These are phyloP conservation scores for Zosterops pallidus DNA, from an alignment of 2,113 vertebrate genomes.

Conservation along the genomic window DNA sequence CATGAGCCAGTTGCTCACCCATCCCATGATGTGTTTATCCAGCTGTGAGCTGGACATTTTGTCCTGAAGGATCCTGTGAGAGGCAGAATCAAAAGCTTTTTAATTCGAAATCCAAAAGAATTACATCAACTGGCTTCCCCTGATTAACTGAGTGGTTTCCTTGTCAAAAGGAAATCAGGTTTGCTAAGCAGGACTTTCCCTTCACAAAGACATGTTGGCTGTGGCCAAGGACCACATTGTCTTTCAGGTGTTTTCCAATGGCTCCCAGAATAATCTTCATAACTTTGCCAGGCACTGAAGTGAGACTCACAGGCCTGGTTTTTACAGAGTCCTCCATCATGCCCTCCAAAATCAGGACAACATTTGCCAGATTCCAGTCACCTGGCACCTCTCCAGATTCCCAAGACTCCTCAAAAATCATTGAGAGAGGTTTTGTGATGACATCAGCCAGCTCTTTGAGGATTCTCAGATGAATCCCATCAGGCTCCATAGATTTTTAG, in stretches of 20 bases:
- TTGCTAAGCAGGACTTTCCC: neutral
- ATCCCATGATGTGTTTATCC: neutral
- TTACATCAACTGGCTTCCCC: neutral
- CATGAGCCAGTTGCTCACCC: neutral
- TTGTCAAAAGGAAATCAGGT: neutral
- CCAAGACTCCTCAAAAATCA: neutral
- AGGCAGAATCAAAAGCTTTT: rapidly evolving
- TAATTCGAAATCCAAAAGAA: neutral
- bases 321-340: neutral
- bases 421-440: neutral
- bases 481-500: neutral
- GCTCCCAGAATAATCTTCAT: neutral
- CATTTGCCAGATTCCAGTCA: neutral
- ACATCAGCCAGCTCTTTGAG: neutral
- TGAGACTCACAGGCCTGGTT: neutral
- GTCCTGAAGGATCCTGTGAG: neutral
- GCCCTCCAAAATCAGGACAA: neutral
- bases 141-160: neutral
- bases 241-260: neutral
- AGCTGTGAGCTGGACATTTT: neutral
- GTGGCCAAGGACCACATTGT: neutral
- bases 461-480: neutral
- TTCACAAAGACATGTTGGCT: neutral
- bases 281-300: neutral
- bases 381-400: neutral